phyloP scores from a whole-genome alignment of 2,888 invertebrate species.

The Tetropium fuscum region DNA sequence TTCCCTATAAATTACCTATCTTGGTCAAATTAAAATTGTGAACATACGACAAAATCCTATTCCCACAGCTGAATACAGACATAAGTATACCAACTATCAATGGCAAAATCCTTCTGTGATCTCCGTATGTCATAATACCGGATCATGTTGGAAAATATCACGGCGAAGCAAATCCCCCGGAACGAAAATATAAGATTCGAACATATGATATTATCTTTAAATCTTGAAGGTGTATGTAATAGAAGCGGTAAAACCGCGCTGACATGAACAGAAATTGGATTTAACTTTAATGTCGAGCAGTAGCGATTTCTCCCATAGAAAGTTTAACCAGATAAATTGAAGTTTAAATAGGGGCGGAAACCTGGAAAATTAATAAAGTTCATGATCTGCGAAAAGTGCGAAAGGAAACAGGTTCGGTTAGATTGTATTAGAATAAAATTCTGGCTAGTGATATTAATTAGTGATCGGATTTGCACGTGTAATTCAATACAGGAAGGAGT shows the following conservation, averaged over 20 bases:
- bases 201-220: constrained; percentile 23
- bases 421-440: too few species aligned
- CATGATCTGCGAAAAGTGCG: neutral
- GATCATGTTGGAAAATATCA: constrained; percentile 12
- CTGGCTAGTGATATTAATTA: too few species aligned
- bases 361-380: constrained; percentile 6
- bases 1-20: too few species aligned
- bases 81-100: too few species aligned
- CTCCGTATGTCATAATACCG: too few species aligned
- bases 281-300: constrained; percentile 10
- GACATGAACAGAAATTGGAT: constrained; percentile 20
- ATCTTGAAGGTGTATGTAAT: constrained; percentile 12
- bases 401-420: neutral
- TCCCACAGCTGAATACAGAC: too few species aligned
- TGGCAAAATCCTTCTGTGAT: too few species aligned
- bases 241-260: constrained; percentile 7
- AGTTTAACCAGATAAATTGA: constrained; percentile 17
- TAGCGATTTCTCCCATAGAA: constrained; percentile 1
- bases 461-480: too few species aligned
- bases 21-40: too few species aligned
- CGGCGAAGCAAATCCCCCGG: neutral
- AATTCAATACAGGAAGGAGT: too few species aligned
- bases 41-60: too few species aligned
- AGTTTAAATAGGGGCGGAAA: constrained; percentile 6
- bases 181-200: constrained; percentile 7